Evolutionary conservation across 2,113 vertebrate species (phyloP), one percentile per base, ranked within the genome.

Genomic region (Strix uralensis): DNA sequence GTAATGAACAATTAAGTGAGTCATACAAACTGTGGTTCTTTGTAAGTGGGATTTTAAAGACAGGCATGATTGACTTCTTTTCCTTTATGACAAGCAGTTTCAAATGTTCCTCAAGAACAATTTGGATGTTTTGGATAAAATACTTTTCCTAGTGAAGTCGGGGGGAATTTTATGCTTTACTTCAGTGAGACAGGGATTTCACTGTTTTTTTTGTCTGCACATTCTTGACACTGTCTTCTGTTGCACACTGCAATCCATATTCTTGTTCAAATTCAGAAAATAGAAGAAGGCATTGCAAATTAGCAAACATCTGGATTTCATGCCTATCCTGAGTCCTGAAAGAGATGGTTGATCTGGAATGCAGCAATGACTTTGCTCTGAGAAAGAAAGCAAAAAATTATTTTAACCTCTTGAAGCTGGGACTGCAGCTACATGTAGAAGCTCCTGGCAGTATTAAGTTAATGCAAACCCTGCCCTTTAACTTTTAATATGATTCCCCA

Each of bases 1-100:
- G 74, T 92, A 97, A 62, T 95, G 97, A 98, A 97, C 88, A 97
- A 95, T 98, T 97, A 97, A 97, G 58, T 98, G 98, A 98, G 92
- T 98, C 95, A 98, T 97, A 94, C n/a, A 92, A 96, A 95, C 92
- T 90, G 95, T 95, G 79, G 83, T 93, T 97, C 94, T 97, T 83
- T 94, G 59, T 96, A 91, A 98, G 93, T 86, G 93, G 91, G 57
- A 85, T 97, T 96, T 96, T 91, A 74, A 97, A 97, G 90, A 96
- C 83, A 92, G 85, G 46, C 57, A 29, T 83, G 92, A 97, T 96
- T 96, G 89, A 93, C 93, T 96, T 81, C 46, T 96, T 87, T 92
- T 59, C 47, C 52, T 77, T 87, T 97, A 84, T 96, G 92, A 86
- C 20, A 34, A 91, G 59, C 75, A 80, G 67, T 95, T 97, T 89